phyloP scores from a whole-genome alignment of 2,113 vertebrate genomes.

The Cryptomyrus ogoouensis region DNA sequence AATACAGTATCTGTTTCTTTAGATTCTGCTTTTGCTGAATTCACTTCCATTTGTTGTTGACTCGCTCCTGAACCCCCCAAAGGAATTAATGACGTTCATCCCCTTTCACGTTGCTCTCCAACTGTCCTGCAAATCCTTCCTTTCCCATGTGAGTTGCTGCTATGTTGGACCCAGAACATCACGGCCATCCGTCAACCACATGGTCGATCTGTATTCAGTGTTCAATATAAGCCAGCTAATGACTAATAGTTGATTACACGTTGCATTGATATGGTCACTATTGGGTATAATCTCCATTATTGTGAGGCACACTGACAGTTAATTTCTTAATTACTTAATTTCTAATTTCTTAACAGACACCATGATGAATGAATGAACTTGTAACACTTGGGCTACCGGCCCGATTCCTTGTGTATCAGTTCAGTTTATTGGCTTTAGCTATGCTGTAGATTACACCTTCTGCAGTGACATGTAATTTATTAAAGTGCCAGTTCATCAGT shows the following conservation, averaged over 20 bases:
- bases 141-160: neutral
- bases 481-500: neutral
- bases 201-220: neutral
- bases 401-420: neutral
- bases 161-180: neutral
- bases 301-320: neutral
- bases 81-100: neutral
- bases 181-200: neutral
- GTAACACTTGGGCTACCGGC: neutral
- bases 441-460: neutral
- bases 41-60: neutral
- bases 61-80: neutral
- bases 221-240: neutral
- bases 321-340: constrained; percentile 1
- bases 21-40: neutral
- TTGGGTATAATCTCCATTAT: neutral
- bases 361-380: neutral
- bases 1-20: neutral
- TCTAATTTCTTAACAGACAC: neutral
- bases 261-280: neutral
- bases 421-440: neutral
- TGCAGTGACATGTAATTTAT: neutral
- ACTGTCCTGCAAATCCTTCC: neutral
- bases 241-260: neutral
- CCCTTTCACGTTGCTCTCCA: neutral